Base-by-base conservation (phyloP, 2,888 invertebrate genomes). In the Heliconius ismenius region DNA sequence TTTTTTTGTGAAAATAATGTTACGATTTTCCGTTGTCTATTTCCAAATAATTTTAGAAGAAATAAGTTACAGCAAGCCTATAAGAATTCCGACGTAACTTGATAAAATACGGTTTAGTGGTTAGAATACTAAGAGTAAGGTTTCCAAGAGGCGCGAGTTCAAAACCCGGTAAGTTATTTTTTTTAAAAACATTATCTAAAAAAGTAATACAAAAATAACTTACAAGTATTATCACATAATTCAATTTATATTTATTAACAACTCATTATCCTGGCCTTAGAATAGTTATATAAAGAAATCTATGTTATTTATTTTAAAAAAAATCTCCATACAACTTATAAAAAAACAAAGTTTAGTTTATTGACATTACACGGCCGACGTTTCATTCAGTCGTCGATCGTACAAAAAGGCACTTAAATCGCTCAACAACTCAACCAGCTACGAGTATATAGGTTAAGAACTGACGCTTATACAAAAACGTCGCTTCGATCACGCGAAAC, bases 381-480 rank as follows among this genome's bases (percentile, higher is more conserved):
- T n/a, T 24, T 70, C 43, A 49, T 39, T 64, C 62, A 73, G 49
- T 73, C 73, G 62, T 73, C 62, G 43, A 68, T 73, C 43, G 62
- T 64, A 78, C 62, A 76, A 77, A 79, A 77, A 78, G 73, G 60
- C 82, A 83, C 82, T 79, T 83, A 82, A 83, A 83, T 82, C 81
- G 81, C 80, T 83, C 83, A 84, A 85, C 83, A 81, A 83, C 83
- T 83, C 82, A 81, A 82, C 84, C 83, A 83, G 81, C 82, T 85
- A 39, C 39, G 39, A 39, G 39, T 39, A 88, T 89, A 84, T 89
- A 86, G 90, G 91, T 90, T 90, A 90, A 90, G 90, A 85, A 87
- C 86, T 84, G 86, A 83, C 82, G 83, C 83, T 85, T 85, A 85
- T 88, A 89, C 89, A 90, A 84, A 88, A 90, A 90, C 90, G 90